These are phyloP conservation scores for Drosophila acutilabella DNA, from an alignment of 2,888 invertebrate genomes.

Conservation along the genomic window DNA sequence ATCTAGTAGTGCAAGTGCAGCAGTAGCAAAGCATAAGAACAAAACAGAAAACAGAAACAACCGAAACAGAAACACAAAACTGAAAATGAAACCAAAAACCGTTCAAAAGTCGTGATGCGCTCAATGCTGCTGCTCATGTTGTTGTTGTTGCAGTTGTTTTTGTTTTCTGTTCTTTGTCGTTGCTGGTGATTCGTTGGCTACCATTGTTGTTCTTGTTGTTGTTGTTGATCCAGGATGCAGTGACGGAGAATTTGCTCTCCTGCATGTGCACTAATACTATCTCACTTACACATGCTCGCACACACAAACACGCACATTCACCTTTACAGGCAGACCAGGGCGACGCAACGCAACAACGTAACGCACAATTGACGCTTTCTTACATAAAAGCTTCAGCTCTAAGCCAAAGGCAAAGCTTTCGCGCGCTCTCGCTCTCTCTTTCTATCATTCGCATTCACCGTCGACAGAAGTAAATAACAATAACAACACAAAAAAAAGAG, in stretches of 20 bases:
- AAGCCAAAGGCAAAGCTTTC: conserved; percentile 16
- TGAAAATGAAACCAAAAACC: conserved; percentile 55
- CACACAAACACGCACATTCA: conserved; percentile 9
- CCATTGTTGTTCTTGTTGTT: conserved; percentile 25
- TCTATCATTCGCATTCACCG: conserved; percentile 18
- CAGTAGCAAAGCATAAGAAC: conserved; percentile 59
- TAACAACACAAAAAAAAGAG: conserved; percentile 5
- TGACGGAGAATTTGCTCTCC: conserved; percentile 46
- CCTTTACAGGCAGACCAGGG: conserved; percentile 73
- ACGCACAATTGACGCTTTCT: conserved; percentile 67
- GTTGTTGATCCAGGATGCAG: conserved; percentile 49
- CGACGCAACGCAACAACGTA: conserved; percentile 58
- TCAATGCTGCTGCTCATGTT: conserved; percentile 6
- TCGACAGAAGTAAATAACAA: conserved; percentile 28
- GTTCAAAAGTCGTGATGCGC: conserved; percentile 54
- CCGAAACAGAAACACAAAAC: conserved; percentile 55
- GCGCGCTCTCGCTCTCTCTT: conserved; percentile 26
- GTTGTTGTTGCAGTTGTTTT: conserved; percentile 10
- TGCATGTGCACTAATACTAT: conserved; percentile 31
- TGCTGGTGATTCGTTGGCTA: conserved; percentile 33
- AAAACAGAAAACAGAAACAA: conserved; percentile 70
- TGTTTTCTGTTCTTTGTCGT: conserved; percentile 27
- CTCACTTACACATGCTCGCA: conserved; percentile 16
- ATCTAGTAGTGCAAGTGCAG: conserved; percentile 55
- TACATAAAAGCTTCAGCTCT: conserved; percentile 60